Evolutionary conservation across 2,888 invertebrate species (phyloP), one percentile per base, ranked within the genome.

Genomic region (Pegoplata infirma): DNA sequence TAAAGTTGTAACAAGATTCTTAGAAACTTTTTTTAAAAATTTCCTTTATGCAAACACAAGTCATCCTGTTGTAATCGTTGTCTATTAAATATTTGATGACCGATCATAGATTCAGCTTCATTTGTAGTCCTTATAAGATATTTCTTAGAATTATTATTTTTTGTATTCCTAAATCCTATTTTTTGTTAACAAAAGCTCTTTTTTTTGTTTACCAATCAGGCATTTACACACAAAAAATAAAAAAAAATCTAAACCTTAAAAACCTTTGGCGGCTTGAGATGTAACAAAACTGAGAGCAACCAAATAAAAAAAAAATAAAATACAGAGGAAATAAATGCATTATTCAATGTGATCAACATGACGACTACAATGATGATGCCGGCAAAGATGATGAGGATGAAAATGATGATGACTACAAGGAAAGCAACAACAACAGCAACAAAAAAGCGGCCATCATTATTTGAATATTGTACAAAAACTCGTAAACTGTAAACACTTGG

Each of bases 261-360:
- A 59, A 66, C 71, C 71, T 67, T 79, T 79, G 79, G 75, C 79
- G 79, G 79, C 75, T 75, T 71, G 63, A 75, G 73, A 75, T 79
- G 75, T 51, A 75, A 79, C 51, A 67, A 73, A 79, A 44, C n/a
- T n/a, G n/a, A n/a, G n/a, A n/a, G n/a, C n/a, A n/a, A n/a, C n/a
- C n/a, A n/a, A n/a, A n/a, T n/a, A n/a, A n/a, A n/a, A n/a, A n/a
- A n/a, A n/a, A n/a, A n/a, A n/a, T n/a, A 36, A 56, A 71, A 59
- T 46, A 73, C 40, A 56, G 16, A 71, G 56, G 61, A 63, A 75
- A 75, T 78, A 64, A 75, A 79, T 79, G 79, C 75, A 79, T 79
- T 79, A 79, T 79, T 79, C 79, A 79, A 79, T 79, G 79, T 79
- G 58, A 79, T 79, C 79, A 79, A 79, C 75, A 79, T 79, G 79